phyloP scores from a whole-genome alignment of 2,888 invertebrate species.

The Drosophila siamana region DNA sequence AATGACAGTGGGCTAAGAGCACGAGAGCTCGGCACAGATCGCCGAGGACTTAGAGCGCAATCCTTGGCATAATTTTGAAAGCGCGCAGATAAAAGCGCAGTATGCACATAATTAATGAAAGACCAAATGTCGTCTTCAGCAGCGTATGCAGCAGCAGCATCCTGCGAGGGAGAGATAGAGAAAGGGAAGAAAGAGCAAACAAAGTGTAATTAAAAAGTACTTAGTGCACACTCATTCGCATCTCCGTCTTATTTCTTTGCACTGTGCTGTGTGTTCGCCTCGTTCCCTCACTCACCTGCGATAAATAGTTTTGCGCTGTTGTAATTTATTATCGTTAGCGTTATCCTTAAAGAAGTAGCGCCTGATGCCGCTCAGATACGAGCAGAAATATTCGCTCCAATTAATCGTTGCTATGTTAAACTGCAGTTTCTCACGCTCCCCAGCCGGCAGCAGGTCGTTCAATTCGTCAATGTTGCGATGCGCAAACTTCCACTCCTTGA shows the following conservation, averaged over 20 bases:
- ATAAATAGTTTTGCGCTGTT: conserved; percentile 83
- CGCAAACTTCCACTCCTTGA: conserved; percentile 84
- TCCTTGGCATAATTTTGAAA: conserved; percentile 80
- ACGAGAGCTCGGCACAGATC: neutral
- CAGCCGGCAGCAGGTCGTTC: conserved; percentile 75
- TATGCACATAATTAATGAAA: conserved; percentile 83
- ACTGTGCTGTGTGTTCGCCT: conserved; percentile 1
- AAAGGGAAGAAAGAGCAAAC: conserved; percentile 56
- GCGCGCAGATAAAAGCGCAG: conserved; percentile 81
- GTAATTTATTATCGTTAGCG: conserved; percentile 85
- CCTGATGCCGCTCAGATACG: conserved; percentile 89
- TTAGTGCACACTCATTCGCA: conserved; percentile 54
- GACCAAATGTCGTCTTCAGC: conserved; percentile 83
- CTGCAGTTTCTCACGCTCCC: conserved; percentile 79
- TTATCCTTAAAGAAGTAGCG: conserved; percentile 89
- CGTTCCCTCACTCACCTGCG: conserved; percentile 78
- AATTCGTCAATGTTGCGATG: conserved; percentile 84
- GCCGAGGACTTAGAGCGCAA: conserved; percentile 60
- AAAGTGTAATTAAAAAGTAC: conserved; percentile 82
- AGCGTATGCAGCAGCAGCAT: conserved; percentile 82
- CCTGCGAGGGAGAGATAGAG: conserved; percentile 61
- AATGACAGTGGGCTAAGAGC: conserved; percentile 39
- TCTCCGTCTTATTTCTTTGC: conserved; percentile 7
- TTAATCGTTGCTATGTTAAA: conserved; percentile 89
- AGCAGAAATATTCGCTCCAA: conserved; percentile 89